Conservation (phyloP, 2,797 vertebrate species). For the Molossus molossus region DNA sequence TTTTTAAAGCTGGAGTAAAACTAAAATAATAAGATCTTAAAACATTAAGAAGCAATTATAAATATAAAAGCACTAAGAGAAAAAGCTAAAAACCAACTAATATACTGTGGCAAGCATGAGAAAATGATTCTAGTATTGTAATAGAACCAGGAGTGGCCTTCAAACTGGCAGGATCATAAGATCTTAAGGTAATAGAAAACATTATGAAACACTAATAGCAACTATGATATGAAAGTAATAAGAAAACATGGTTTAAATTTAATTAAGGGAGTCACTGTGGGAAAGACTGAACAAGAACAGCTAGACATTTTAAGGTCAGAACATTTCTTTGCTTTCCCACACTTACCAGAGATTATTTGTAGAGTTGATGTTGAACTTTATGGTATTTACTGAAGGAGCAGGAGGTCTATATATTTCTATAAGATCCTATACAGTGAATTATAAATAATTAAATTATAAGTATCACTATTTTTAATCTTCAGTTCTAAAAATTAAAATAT, state of each 20-base stretch:
- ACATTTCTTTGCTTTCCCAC: not conserved
- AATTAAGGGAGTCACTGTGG: not conserved
- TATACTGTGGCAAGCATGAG: not conserved
- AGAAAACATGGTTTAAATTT: slow-evolving; percentile 53
- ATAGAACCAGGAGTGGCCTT: not conserved
- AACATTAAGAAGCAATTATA: slow-evolving; percentile 50
- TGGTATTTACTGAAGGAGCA: not conserved
- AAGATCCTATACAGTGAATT: not conserved
- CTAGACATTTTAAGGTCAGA: not conserved
- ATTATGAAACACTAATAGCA: not conserved
- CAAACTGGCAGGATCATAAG: not conserved
- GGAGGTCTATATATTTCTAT: not conserved
- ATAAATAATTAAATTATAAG: not conserved
- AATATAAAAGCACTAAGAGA: slow-evolving; percentile 1
- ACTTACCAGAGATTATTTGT: not conserved
- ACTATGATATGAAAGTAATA: not conserved
- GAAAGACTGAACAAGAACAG: not conserved
- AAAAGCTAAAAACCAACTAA: slow-evolving; percentile 35
- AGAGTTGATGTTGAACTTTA: not conserved
- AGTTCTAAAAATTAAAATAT: slow-evolving; percentile 8
- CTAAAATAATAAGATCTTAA: slow-evolving; percentile 56
- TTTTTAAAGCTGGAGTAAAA: slow-evolving; percentile 21
- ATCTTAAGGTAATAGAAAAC: not conserved
- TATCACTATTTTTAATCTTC: not conserved
- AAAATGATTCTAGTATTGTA: slow-evolving; percentile 1